phyloP scores from a whole-genome alignment of 2,113 vertebrate genomes.

The Synodontis membranacea region DNA sequence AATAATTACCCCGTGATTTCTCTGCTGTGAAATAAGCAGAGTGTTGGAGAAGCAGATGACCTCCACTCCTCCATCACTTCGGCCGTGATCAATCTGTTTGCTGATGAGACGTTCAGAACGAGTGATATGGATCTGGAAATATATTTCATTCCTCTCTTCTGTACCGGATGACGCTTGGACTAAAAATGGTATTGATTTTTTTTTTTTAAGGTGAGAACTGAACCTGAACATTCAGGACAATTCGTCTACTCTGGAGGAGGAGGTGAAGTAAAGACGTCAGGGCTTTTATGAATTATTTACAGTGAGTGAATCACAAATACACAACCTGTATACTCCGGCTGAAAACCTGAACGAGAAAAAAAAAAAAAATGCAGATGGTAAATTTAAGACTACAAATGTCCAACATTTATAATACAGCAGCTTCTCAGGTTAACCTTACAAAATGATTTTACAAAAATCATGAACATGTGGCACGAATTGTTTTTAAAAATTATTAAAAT shows the following conservation, averaged over 20 bases:
- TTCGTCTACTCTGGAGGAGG: neutral
- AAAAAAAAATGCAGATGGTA: neutral
- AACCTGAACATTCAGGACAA: neutral
- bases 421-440: neutral
- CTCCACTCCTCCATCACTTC: conserved; percentile 25
- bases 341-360: neutral
- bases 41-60: conserved; percentile 21
- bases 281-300: neutral
- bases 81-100: conserved; percentile 22
- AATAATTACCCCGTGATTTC: conserved; percentile 38
- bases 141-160: conserved; percentile 40
- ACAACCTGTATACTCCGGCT: too few relatives aligned
- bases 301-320: too few relatives aligned
- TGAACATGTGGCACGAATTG: too few relatives aligned
- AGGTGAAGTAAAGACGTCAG: neutral
- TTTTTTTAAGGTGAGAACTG: conserved; percentile 1
- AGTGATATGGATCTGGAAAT: conserved; percentile 43
- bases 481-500: too few relatives aligned
- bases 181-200: conserved; percentile 45
- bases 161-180: conserved; percentile 28
- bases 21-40: neutral
- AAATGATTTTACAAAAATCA: neutral
- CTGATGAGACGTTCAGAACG: conserved; percentile 9
- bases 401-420: neutral
- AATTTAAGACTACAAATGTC: neutral